Evolutionary conservation across 1,140 invertebrate genomes (phyloP), one percentile per base, ranked within the genome.

Genomic region (Aphelinus certus): DNA sequence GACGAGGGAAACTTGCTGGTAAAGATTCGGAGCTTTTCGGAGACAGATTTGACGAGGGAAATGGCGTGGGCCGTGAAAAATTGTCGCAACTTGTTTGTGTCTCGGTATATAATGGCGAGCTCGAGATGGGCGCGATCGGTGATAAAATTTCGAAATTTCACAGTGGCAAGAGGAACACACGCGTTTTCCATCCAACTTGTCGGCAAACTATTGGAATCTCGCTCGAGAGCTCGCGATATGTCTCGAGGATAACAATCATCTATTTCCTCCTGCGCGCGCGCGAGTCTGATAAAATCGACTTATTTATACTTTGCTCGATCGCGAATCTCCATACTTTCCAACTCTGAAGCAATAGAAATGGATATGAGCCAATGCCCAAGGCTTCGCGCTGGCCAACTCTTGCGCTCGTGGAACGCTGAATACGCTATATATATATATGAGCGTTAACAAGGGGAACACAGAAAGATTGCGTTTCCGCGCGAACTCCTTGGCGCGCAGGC

Each of bases 191-290:
- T 49, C 51, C 7, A 51, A 49, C 10, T 5, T 26, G 63, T 48
- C 51, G 49, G 51, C 63, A 42, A 26, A 65, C n/a, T 51, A 65
- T 65, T 65, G 63, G 51, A 65, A 51, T 65, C 26, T 26, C 26
- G 26, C 26, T 26, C 26, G 26, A 26, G 26, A 65, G 48, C 48
- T 3, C 51, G 70, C 67, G 62, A 80, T 77, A 76, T 81, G 67
- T 81, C 77, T 26, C 26, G 26, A 26, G 26, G 79, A 76, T 77
- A 80, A 76, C 64, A 81, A 81, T 79, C 77, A 80, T 79, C 79
- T 65, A 61, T 73, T 78, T 79, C 72, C 71, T 67, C 65, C 43
- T 76, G 77, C 73, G 70, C 51, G 26, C 26, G 26, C 26, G 62
- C 68, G 71, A 57, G 58, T 61, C 64, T 65, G 73, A 73, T 73